Conservation (phyloP, 2,888 invertebrate genomes). For the Boloria euphrosyne region DNA sequence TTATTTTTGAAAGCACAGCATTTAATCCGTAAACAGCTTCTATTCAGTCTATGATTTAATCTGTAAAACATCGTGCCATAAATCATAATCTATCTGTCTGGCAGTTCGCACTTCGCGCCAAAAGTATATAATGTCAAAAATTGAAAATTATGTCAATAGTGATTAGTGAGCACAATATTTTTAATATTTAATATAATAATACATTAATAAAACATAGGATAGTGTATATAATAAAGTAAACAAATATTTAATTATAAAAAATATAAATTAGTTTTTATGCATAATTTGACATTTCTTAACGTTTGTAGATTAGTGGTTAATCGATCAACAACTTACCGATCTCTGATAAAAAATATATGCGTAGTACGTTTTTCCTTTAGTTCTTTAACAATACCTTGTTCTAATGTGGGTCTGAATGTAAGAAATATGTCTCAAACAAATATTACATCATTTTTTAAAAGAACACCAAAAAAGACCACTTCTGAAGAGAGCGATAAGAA, state of each 20-base stretch:
- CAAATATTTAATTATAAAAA: neutral
- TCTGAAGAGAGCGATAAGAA: constrained; percentile 32
- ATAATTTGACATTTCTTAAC: constrained; percentile 15
- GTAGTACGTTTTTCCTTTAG: neutral
- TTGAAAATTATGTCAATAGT: constrained; percentile 5
- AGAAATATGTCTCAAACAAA: constrained; percentile 72
- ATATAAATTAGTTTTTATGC: constrained; percentile 18
- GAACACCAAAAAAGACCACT: constrained; percentile 58
- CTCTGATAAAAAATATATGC: neutral
- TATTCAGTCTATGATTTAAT: too few relatives aligned
- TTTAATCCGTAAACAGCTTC: too few relatives aligned
- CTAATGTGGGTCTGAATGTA: constrained; percentile 29
- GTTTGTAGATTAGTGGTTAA: constrained; percentile 21
- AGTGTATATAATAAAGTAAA: neutral
- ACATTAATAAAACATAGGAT: too few relatives aligned
- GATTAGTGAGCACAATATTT: neutral
- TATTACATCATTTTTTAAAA: constrained; percentile 74
- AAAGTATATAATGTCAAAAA: neutral
- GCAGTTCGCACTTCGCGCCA: neutral
- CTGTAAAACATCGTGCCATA: too few relatives aligned
- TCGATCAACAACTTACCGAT: neutral
- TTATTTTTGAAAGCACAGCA: too few relatives aligned
- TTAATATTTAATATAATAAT: too few relatives aligned
- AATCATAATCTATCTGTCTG: neutral
- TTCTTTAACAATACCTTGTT: constrained; percentile 4